Conservation (phyloP, 2,888 invertebrate species). For the Heliconius ismenius region DNA sequence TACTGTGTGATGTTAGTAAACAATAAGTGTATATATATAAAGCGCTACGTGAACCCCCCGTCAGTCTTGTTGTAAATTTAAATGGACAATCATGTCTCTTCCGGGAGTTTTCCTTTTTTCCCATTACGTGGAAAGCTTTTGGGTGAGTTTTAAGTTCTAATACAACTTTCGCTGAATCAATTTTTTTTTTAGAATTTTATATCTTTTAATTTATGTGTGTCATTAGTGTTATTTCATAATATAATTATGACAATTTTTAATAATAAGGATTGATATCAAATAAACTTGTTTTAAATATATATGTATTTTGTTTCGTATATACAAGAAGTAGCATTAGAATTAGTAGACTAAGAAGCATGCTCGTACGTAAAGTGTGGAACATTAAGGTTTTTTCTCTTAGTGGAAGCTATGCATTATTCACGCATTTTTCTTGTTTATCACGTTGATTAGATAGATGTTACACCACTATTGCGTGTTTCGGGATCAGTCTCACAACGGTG, state of each 20-base stretch:
- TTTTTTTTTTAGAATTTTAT: not conserved
- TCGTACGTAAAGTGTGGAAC: constrained; percentile 42
- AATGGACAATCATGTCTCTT: constrained; percentile 69
- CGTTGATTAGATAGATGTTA: constrained; percentile 60
- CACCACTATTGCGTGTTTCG: constrained; percentile 68
- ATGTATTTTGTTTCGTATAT: constrained; percentile 16
- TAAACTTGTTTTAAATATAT: not conserved
- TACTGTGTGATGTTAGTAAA: constrained; percentile 75
- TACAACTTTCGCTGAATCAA: constrained; percentile 9
- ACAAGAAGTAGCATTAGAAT: constrained; percentile 38
- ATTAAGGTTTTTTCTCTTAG: constrained; percentile 46
- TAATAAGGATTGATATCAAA: not conserved
- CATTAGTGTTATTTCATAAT: not conserved
- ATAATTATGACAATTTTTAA: not conserved
- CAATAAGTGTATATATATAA: constrained; percentile 66
- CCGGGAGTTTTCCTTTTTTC: constrained; percentile 75
- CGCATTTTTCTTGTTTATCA: constrained; percentile 68
- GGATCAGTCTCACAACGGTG: constrained; percentile 44
- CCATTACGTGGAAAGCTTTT: constrained; percentile 76
- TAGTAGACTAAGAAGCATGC: constrained; percentile 35
- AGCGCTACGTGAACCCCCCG: constrained; percentile 58
- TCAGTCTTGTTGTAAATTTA: constrained; percentile 67
- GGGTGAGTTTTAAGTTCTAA: constrained; percentile 62
- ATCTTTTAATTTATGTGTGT: not conserved
- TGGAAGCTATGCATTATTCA: constrained; percentile 63